These are phyloP conservation scores for Puntigrus tetrazona DNA, from an alignment of 2,113 vertebrate genomes.

Conservation along the genomic window DNA sequence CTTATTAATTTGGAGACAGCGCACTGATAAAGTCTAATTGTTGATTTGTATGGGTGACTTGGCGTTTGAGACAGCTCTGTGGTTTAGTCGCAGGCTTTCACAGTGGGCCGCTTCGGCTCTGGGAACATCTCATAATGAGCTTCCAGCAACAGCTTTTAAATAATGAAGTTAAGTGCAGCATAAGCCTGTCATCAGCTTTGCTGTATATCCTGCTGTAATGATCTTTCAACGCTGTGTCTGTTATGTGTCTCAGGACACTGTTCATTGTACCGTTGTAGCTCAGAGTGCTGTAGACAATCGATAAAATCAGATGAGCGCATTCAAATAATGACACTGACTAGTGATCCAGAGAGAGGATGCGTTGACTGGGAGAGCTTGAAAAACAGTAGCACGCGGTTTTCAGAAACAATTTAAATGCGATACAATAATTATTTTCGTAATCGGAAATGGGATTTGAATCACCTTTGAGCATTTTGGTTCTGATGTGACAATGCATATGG, in stretches of 20 bases:
- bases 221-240: background rate
- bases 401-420: background rate
- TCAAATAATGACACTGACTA: constrained; percentile 11
- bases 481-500: background rate
- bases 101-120: background rate
- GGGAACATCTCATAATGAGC: constrained; percentile 30
- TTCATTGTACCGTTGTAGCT: background rate
- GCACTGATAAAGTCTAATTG: background rate
- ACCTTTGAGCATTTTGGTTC: background rate
- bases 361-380: background rate
- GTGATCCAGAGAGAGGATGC: background rate
- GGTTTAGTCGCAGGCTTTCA: background rate
- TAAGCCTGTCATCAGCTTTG: constrained; percentile 25
- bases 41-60: background rate
- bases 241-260: background rate
- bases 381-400: background rate
- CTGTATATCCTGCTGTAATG: constrained; percentile 25
- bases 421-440: background rate
- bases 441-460: background rate
- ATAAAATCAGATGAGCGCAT: background rate
- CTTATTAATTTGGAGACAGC: background rate
- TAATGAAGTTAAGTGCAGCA: constrained; percentile 22
- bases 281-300: background rate
- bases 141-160: constrained; percentile 12
- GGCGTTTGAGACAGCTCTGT: background rate